These are phyloP conservation scores for Bombus superbus DNA, from an alignment of 1,140 invertebrate genomes.

Conservation along the genomic window DNA sequence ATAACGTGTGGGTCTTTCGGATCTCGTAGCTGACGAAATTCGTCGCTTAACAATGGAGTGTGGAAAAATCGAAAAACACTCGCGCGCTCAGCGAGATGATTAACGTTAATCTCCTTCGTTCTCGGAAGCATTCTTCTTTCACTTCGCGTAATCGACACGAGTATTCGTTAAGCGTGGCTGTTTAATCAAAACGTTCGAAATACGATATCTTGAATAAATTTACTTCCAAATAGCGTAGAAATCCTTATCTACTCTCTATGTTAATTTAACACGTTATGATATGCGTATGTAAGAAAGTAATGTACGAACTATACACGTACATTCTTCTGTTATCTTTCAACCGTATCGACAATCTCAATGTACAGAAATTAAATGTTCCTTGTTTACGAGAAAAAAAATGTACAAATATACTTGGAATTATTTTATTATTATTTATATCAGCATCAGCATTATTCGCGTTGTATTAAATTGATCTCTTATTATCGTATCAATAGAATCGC, in stretches of 20 bases:
- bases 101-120: not conserved
- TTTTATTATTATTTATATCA: too few relatives aligned
- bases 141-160: not conserved
- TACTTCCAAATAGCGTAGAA: not conserved
- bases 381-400: too few relatives aligned
- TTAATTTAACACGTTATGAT: too few relatives aligned
- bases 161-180: not conserved
- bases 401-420: too few relatives aligned
- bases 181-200: not conserved
- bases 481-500: not conserved
- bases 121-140: not conserved
- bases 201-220: not conserved
- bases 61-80: conserved; percentile 45
- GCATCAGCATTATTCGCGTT: too few relatives aligned
- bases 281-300: too few relatives aligned
- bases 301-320: too few relatives aligned
- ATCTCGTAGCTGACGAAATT: conserved; percentile 57
- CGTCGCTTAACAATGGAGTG: conserved; percentile 50
- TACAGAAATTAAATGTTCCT: too few relatives aligned
- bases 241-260: too few relatives aligned
- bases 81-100: not conserved
- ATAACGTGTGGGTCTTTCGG: conserved; percentile 64
- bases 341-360: too few relatives aligned
- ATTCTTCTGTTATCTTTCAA: too few relatives aligned
- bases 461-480: not conserved